Evolutionary conservation across 2,113 vertebrate species (phyloP), one percentile per base, ranked within the genome.

Genomic region (Barbus barbus): DNA sequence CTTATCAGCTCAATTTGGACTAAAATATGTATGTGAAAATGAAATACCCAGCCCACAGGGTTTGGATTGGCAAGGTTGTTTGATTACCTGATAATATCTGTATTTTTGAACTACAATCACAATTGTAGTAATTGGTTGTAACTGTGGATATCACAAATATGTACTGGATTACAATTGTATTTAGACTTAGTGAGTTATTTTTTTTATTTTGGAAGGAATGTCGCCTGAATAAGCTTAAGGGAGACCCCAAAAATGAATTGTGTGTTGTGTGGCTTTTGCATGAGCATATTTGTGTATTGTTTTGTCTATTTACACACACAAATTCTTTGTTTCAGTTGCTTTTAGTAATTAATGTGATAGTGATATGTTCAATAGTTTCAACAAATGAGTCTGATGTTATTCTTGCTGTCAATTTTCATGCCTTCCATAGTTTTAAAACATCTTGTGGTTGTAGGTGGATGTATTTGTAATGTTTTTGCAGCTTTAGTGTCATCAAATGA

Each of bases 391-490:
- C 11, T 80, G 72, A 31, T 58, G 31, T 31, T 53, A 53, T 31
- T 41, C 22, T 20, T 16, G 22, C 22, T 79, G 36, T 20, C n/a
- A 79, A 20, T 63, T 63, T 61, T 20, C n/a, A 44, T 28, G 9
- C 26, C 77, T 41, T 38, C 5, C 51, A 61, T 12, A 63, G 36
- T 28, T 79, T 79, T 44, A 18, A 61, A 63, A 20, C 51, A 38
- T 79, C 20, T 51, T 63, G 83, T 83, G 36, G n/a, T 24, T 28
- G 48, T 51, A 51, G 46, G 61, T 36, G n/a, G 31, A 24, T 56
- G 41, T 63, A 41, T 44, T 79, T 79, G 13, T 63, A 44, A 79
- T 79, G 58, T 41, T 28, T 63, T 11, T 28, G 28, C 33, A 26
- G 22, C 7, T 38, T 61, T 4, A 38, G 53, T 22, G 11, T 58